Conservation (phyloP, 2,888 invertebrate species). For the Agriotes lineatus region DNA sequence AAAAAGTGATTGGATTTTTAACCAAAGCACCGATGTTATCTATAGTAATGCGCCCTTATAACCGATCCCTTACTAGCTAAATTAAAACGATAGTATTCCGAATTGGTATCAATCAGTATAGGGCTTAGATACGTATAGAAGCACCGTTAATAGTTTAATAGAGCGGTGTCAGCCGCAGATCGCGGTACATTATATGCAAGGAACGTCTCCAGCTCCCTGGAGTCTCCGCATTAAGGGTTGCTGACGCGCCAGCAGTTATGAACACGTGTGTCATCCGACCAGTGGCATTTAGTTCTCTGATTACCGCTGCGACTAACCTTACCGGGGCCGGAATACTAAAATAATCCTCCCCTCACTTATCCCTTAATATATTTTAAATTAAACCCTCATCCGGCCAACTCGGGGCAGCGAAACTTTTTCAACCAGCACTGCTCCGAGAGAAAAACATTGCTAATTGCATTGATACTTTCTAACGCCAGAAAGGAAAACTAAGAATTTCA, state of each 20-base stretch:
- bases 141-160: constrained; percentile 59
- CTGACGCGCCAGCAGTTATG: constrained; percentile 59
- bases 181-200: constrained; percentile 53
- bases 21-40: no score
- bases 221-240: constrained; percentile 55
- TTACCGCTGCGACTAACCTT: constrained; percentile 58
- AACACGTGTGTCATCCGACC: constrained; percentile 59
- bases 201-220: constrained; percentile 52
- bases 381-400: constrained; percentile 18
- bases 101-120: constrained; percentile 31
- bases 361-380: constrained; percentile 44
- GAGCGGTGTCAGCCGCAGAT: constrained; percentile 51
- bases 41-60: no score
- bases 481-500: constrained; percentile 39
- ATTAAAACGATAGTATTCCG: constrained; percentile 28
- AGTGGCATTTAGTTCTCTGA: constrained; percentile 60
- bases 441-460: constrained; percentile 36
- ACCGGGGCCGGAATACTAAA: constrained; percentile 56
- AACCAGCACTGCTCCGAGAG: background rate
- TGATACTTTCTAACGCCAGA: constrained; percentile 28
- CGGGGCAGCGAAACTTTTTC: constrained; percentile 13
- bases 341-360: constrained; percentile 45
- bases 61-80: constrained; percentile 5
- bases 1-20: no score
- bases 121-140: constrained; percentile 31